These are phyloP conservation scores for Trachurus trachurus DNA, from an alignment of 2,797 vertebrate genomes.

Conservation along the genomic window DNA sequence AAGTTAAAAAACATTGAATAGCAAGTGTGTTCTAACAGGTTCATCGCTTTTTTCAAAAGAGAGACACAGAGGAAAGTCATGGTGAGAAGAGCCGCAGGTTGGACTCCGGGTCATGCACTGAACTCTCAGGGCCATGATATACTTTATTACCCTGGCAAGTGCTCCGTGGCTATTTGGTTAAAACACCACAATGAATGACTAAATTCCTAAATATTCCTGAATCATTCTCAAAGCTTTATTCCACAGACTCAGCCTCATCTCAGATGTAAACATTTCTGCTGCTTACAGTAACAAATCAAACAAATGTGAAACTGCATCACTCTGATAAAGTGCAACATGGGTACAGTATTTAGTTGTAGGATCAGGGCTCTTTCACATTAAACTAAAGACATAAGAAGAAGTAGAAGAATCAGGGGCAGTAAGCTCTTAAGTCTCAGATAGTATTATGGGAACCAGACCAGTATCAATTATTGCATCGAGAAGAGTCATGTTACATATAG, in stretches of 20 bases:
- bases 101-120: too few relatives aligned
- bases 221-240: slow-evolving; percentile 29
- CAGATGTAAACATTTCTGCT: slow-evolving; percentile 19
- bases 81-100: too few relatives aligned
- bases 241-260: not conserved
- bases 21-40: too few relatives aligned
- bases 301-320: slow-evolving; percentile 5
- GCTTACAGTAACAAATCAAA: not conserved
- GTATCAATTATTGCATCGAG: not conserved
- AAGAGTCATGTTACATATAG: not conserved
- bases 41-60: too few relatives aligned
- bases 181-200: not conserved
- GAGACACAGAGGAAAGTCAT: too few relatives aligned
- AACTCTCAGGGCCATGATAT: too few relatives aligned
- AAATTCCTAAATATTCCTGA: not conserved
- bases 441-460: not conserved
- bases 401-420: not conserved
- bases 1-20: too few relatives aligned
- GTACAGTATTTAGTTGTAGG: not conserved
- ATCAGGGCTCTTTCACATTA: slow-evolving; percentile 1
- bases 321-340: not conserved
- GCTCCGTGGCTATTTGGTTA: not conserved
- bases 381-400: not conserved
- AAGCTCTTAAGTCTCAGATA: not conserved
- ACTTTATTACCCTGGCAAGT: not conserved